These are phyloP conservation scores for Holacanthus passer DNA, from an alignment of 2,113 vertebrate species.

Conservation along the genomic window DNA sequence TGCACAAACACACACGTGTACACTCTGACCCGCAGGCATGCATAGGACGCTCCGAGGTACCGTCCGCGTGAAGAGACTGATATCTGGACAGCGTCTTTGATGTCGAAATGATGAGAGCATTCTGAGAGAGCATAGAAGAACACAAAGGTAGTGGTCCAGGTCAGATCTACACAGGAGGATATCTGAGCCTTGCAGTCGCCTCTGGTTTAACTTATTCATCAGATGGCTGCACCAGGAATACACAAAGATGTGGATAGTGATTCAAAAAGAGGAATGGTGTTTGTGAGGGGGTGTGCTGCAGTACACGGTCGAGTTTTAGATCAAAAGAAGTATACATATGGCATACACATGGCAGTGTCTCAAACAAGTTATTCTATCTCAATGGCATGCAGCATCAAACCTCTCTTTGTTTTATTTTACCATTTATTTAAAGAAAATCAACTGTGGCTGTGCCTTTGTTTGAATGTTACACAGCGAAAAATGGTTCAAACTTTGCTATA, in stretches of 20 bases:
- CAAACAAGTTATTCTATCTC: slow-evolving; percentile 10
- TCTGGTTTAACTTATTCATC: slow-evolving; percentile 69
- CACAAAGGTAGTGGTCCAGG: slow-evolving; percentile 40
- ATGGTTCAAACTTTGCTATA: background rate
- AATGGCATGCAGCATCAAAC: background rate
- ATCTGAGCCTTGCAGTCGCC: slow-evolving; percentile 35
- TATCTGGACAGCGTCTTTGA: slow-evolving; percentile 61
- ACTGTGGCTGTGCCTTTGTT: no score
- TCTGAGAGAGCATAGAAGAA: slow-evolving; percentile 50
- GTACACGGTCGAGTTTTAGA: slow-evolving; percentile 19
- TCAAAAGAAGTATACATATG: slow-evolving; percentile 55
- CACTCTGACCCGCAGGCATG: slow-evolving; percentile 11
- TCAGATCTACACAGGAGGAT: slow-evolving; percentile 58
- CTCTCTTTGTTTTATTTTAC: no score
- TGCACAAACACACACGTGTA: background rate
- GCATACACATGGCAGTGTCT: slow-evolving; percentile 38
- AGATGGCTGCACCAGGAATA: slow-evolving; percentile 39
- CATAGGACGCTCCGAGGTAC: slow-evolving; percentile 19
- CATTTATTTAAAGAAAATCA: background rate
- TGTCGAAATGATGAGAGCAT: slow-evolving; percentile 60
- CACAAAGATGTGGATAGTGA: slow-evolving; percentile 37
- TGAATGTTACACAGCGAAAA: background rate
- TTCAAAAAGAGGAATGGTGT: slow-evolving; percentile 40
- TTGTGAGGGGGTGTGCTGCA: slow-evolving; percentile 6
- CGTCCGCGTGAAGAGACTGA: slow-evolving; percentile 41